Percentiles rank a stretch among this genome's conserved stretches.
phyloP scores from a whole-genome alignment of 2,797 vertebrate species.

The Cyclopterus lumpus region DNA sequence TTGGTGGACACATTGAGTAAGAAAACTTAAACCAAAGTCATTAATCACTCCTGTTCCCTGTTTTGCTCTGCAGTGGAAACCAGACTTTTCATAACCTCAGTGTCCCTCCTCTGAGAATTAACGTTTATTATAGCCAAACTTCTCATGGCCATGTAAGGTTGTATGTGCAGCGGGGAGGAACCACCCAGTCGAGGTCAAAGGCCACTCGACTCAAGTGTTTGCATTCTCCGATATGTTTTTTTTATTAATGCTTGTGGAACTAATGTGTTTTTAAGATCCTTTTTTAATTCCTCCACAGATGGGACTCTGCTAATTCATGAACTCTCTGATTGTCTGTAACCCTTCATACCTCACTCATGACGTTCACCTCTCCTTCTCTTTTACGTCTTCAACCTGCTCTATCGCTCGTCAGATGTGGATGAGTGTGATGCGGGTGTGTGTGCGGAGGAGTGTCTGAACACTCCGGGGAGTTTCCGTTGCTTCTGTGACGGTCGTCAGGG shows the following conservation, averaged over 20 bases:
- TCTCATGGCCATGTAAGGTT: constrained; percentile 76
- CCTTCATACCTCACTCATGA: background rate
- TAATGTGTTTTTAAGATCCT: constrained; percentile 29
- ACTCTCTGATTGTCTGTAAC: constrained; percentile 28
- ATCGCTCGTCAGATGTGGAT: constrained; percentile 87
- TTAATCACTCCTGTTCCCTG: constrained; percentile 28
- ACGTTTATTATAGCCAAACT: constrained; percentile 41
- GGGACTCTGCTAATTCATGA: constrained; percentile 8
- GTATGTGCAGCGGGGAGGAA: constrained; percentile 24
- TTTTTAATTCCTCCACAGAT: constrained; percentile 24
- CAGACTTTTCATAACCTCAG: constrained; percentile 67
- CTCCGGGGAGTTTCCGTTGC: constrained; percentile 91
- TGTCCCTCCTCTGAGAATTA: constrained; percentile 54
- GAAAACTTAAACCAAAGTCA: constrained; percentile 25
- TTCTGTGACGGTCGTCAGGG: constrained; percentile 94
- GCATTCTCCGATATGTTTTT: constrained; percentile 53
- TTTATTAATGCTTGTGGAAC: constrained; percentile 4
- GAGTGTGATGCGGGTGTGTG: constrained; percentile 91
- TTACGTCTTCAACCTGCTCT: constrained; percentile 15
- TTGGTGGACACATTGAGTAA: constrained; percentile 24
- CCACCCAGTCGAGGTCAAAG: constrained; percentile 36
- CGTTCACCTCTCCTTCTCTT: constrained; percentile 12
- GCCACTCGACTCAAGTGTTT: constrained; percentile 65
- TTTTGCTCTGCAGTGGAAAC: constrained; percentile 45
- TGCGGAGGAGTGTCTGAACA: constrained; percentile 92